Evolutionary conservation across 2,113 vertebrate species (phyloP).

Genomic region (Pangasianodon gigas): DNA sequence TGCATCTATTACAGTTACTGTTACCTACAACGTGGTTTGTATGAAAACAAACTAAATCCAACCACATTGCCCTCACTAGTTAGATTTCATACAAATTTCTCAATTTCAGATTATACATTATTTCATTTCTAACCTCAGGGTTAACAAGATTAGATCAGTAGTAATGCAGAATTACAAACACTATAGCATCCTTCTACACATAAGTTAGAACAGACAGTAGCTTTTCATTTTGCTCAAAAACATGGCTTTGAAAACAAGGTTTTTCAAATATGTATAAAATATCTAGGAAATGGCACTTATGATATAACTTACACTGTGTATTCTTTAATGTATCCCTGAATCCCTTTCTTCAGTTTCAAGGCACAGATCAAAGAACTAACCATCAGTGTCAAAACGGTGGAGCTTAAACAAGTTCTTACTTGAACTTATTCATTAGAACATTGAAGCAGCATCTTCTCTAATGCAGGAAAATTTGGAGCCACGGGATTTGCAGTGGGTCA

Average conservation of each 20-base stretch:
- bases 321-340: background rate
- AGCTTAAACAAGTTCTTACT: background rate
- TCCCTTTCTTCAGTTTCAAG: background rate
- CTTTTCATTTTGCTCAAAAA: background rate
- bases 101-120: background rate
- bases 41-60: background rate
- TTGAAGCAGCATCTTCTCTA: background rate
- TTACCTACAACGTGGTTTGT: background rate
- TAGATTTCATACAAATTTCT: background rate
- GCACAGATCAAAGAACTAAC: background rate
- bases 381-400: background rate
- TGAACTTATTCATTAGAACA: background rate
- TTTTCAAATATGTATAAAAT: background rate
- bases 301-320: background rate
- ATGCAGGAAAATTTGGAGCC: background rate
- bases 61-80: background rate
- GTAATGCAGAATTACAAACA: background rate
- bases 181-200: background rate
- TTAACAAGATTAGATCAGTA: background rate
- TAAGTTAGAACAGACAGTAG: background rate
- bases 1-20: background rate
- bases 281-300: background rate
- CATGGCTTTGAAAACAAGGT: background rate
- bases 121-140: background rate
- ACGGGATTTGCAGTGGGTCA: constrained; percentile 2